Evolutionary conservation across 2,113 vertebrate species (phyloP).

Genomic region (Aegithalos caudatus): DNA sequence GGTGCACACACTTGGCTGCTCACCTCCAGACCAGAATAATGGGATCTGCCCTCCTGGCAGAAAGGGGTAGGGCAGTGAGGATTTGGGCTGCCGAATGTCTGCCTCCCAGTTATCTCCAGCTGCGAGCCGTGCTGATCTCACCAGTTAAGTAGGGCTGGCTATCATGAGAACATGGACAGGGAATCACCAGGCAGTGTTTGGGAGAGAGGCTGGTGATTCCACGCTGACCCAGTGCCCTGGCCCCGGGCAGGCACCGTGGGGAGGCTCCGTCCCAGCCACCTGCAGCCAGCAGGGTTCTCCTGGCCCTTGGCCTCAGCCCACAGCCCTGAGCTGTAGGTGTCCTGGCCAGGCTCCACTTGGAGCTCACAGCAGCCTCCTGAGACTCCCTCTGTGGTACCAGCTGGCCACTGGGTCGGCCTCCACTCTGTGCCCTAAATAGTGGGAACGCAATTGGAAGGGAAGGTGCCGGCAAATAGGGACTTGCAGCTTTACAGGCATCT

Average conservation of each 20-base stretch:
- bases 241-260: fast-evolving
- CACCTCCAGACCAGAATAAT: slow-evolving; percentile 70
- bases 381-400: not conserved
- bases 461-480: not conserved
- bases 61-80: not conserved
- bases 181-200: not conserved
- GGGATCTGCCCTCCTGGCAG: slow-evolving; percentile 19
- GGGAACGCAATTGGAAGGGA: not conserved
- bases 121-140: not conserved
- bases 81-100: not conserved
- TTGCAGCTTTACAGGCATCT: not conserved
- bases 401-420: not conserved
- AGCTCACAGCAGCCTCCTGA: slow-evolving; percentile 18
- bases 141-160: not conserved
- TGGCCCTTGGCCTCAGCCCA: not conserved
- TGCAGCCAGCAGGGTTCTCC: not conserved
- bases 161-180: not conserved
- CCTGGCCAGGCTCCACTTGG: slow-evolving; percentile 24
- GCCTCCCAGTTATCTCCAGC: slow-evolving; percentile 10
- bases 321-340: not conserved
- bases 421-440: slow-evolving; percentile 12
- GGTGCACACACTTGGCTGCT: slow-evolving; percentile 74
- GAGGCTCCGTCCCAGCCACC: not conserved
- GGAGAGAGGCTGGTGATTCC: not conserved
- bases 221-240: not conserved